Evolutionary conservation across 2,797 vertebrate genomes (phyloP).

Genomic region (Acipenser transmontanus): DNA sequence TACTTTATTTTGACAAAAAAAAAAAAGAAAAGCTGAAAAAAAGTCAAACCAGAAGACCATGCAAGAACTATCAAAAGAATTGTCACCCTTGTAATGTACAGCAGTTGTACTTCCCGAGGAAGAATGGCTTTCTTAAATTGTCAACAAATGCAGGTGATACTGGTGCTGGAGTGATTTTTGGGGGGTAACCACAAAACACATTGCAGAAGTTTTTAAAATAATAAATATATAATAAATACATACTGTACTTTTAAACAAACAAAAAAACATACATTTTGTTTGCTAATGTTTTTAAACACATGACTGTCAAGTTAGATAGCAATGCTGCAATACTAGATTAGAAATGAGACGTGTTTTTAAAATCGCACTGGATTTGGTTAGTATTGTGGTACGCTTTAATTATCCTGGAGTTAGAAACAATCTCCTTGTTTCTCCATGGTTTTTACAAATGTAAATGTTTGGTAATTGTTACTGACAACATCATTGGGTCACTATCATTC

Average conservation of each 20-base stretch:
- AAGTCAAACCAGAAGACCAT: constrained; percentile 2
- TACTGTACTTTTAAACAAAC: constrained; percentile 65
- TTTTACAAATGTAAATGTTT: constrained; percentile 50
- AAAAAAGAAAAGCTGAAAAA: constrained; percentile 2
- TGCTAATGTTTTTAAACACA: constrained; percentile 29
- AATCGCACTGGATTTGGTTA: constrained; percentile 69
- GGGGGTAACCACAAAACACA: constrained; percentile 5
- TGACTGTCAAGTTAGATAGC: constrained; percentile 65
- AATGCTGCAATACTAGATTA: constrained; percentile 32
- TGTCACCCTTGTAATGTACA: constrained; percentile 6
- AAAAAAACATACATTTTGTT: constrained; percentile 50
- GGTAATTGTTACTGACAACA: constrained; percentile 28
- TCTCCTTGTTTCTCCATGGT: constrained; percentile 25
- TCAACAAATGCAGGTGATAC: background rate
- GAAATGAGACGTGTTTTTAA: constrained; percentile 55
- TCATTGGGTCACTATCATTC: constrained; percentile 1
- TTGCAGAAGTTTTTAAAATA: constrained; percentile 2
- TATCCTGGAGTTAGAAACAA: constrained; percentile 38
- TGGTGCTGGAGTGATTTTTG: constrained; percentile 7
- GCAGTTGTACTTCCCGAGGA: background rate
- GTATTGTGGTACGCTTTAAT: constrained; percentile 55
- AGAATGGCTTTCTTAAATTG: background rate
- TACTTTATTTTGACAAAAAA: constrained; percentile 2
- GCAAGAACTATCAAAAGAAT: constrained; percentile 6
- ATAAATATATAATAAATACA: constrained; percentile 2